A percentile compares a stretch with the other conserved stretches of the same genome.
Conservation (phyloP, 1,140 invertebrate species). For the Pseudomyrmex cubaensis region DNA sequence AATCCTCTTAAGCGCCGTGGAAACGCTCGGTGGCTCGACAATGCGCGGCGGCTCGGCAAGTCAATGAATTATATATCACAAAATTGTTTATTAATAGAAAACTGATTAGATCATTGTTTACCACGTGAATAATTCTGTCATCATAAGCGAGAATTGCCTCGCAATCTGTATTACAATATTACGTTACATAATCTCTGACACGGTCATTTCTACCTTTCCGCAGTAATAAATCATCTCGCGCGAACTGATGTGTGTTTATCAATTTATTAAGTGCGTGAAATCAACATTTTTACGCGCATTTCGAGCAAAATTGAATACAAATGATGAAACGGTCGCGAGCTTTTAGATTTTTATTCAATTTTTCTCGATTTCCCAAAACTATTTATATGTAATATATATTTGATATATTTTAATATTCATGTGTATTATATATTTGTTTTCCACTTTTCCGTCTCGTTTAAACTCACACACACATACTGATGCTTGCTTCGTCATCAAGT, state of each 20-base stretch:
- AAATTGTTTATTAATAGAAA: conserved; percentile 50
- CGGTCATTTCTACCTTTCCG: neutral
- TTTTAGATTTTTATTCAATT: too few species aligned
- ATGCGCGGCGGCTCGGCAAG: neutral
- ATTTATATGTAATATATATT: too few species aligned
- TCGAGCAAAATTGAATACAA: too few species aligned
- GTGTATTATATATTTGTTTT: too few species aligned
- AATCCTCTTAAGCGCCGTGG: conserved; percentile 3
- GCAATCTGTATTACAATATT: conserved; percentile 1
- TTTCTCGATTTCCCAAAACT: too few species aligned
- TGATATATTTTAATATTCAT: too few species aligned
- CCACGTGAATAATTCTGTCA: conserved; percentile 23
- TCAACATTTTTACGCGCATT: too few species aligned
- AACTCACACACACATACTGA: neutral
- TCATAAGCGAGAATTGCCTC: neutral
- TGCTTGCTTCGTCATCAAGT: neutral
- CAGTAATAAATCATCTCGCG: neutral
- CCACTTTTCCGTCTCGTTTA: too few species aligned
- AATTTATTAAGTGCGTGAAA: neutral
- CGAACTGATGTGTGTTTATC: neutral
- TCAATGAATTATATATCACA: conserved; percentile 25
- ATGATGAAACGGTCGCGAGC: too few species aligned
- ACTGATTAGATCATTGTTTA: conserved; percentile 23
- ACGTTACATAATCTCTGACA: neutral
- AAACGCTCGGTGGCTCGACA: too few species aligned